Evolutionary conservation across 2,888 invertebrate species (phyloP).

Genomic region (Eudiplozoon nipponicum): DNA sequence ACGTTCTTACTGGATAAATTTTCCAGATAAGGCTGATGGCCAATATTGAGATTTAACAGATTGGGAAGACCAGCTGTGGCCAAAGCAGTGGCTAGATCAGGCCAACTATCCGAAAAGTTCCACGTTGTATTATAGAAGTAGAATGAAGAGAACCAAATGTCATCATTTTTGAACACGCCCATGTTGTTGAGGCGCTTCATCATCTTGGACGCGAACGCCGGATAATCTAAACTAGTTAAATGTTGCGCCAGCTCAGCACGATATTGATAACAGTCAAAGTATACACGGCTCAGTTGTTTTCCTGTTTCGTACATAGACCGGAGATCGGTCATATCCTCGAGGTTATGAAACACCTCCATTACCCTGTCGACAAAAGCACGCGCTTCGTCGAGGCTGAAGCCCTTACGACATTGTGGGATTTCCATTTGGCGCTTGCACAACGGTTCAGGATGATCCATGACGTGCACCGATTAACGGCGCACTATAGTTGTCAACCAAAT

Average conservation of each 20-base stretch:
- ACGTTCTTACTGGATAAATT: slow-evolving; percentile 21
- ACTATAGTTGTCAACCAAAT: no score
- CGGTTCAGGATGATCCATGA: slow-evolving; percentile 9
- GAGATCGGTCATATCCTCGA: slow-evolving; percentile 14
- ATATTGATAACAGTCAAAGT: slow-evolving; percentile 13
- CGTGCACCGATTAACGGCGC: no score
- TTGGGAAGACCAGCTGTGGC: slow-evolving; percentile 20
- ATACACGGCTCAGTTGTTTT: slow-evolving; percentile 11
- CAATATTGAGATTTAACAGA: slow-evolving; percentile 21
- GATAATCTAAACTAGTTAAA: slow-evolving; percentile 8
- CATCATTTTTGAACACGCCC: slow-evolving; percentile 24
- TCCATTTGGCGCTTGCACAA: neutral
- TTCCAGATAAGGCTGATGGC: slow-evolving; percentile 23
- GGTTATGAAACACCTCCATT: slow-evolving; percentile 9
- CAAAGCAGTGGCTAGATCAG: slow-evolving; percentile 21
- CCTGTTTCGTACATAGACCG: slow-evolving; percentile 14
- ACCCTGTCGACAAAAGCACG: slow-evolving; percentile 5
- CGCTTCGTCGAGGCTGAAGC: slow-evolving; percentile 9
- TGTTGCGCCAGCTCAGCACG: slow-evolving; percentile 7
- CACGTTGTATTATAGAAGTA: slow-evolving; percentile 23
- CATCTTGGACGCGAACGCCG: slow-evolving; percentile 20
- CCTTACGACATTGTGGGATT: slow-evolving; percentile 11
- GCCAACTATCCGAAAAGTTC: slow-evolving; percentile 23
- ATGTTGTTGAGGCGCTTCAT: slow-evolving; percentile 21
- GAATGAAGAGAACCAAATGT: slow-evolving; percentile 24